Base-by-base conservation (phyloP, 1,140 invertebrate species). In the Drosophila hydei region DNA sequence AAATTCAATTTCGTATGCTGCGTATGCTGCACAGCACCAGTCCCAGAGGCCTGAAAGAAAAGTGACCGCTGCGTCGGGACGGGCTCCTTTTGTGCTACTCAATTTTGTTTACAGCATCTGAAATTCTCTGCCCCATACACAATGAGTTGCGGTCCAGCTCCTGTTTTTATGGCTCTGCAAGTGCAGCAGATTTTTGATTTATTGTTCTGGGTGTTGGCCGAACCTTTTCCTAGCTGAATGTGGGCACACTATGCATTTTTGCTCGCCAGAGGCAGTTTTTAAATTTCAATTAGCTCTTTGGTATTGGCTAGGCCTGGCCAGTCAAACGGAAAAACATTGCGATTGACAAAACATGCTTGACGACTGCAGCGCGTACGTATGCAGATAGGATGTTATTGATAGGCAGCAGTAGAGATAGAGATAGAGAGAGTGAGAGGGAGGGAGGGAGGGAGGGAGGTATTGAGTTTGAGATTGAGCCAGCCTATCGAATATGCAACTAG, bases 171-270 rank as follows among this genome's bases (percentile, higher is more conserved):
- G 23, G 3, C 25, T 48, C 9, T 75, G 65, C 75, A 64, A 72
- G 65, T 45, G 61, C 61, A 45, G 75, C 61, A 63, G 62, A 84
- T 79, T 84, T 83, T 79, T 83, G 75, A 83, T 84, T 84, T 83
- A 79, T 84, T 62, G 62, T 33, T 25, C 38, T 47, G 16, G n/a
- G 5, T 8, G 38, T 8, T 9, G 38, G 36, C 40, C 25, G 8
- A 21, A 18, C 12, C 19, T 42, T 33, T 38, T 23, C 40, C 12
- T 3, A 45, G 21, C 16, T 21, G 16, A 21, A n/a, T 23, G 11
- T 23, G 23, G 38, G 18, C 14, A 23, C 8, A n/a, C 19, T 40
- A 11, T 11, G 30, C 7, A 45, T 25, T 51, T 52, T 30, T 12
- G 9, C 42, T 16, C 11, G 18, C 14, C 30, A 42, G 30, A 54